phyloP scores from a whole-genome alignment of 2,888 invertebrate species.

The Ariolimax columbianus region DNA sequence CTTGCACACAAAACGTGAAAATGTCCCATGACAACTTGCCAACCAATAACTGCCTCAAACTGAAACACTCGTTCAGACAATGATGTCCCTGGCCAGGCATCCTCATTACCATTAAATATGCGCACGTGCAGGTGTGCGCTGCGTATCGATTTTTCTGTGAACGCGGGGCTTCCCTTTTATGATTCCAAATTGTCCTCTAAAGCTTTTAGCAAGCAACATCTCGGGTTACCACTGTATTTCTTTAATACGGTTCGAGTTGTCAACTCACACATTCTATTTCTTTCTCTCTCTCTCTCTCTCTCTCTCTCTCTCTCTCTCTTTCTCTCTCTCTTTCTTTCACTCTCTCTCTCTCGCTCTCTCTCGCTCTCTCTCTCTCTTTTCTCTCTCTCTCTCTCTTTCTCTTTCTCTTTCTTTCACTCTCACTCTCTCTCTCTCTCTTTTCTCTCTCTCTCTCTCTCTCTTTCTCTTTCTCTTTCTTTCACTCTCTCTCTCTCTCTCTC shows the following conservation, averaged over 20 bases:
- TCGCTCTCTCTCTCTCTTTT: too few species aligned
- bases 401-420: too few species aligned
- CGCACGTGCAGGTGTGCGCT: slow-evolving; percentile 3
- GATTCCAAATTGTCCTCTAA: background rate
- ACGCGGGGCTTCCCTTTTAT: background rate
- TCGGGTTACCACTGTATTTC: background rate
- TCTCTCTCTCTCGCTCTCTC: background rate
- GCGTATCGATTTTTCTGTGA: background rate
- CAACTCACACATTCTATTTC: background rate
- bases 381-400: too few species aligned
- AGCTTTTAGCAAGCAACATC: background rate
- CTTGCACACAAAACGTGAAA: too few species aligned
- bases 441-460: too few species aligned
- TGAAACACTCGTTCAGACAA: background rate
- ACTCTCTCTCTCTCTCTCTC: too few species aligned
- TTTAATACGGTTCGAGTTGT: too few species aligned
- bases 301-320: background rate
- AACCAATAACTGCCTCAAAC: background rate
- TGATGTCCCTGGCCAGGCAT: background rate
- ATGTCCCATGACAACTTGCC: too few species aligned
- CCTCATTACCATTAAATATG: background rate
- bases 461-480: too few species aligned
- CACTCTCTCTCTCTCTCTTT: too few species aligned
- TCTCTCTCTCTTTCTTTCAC: background rate
- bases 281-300: background rate